Evolutionary conservation across 2,113 vertebrate species (phyloP).

Genomic region (Lampris incognitus): DNA sequence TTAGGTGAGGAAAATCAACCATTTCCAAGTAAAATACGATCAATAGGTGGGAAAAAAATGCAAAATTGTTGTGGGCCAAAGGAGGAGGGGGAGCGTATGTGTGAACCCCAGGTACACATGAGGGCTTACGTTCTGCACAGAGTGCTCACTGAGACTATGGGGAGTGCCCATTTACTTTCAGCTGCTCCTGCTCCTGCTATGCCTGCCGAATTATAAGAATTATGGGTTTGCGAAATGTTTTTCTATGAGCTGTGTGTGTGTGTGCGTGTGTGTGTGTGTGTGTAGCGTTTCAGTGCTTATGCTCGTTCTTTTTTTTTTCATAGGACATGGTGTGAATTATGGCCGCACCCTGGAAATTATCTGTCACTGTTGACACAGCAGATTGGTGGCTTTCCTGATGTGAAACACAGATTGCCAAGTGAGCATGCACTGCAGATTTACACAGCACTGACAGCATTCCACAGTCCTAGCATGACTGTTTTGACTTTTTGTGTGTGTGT

Average conservation of each 20-base stretch:
- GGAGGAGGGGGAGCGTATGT: neutral
- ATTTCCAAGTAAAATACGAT: conserved; percentile 54
- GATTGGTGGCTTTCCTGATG: conserved; percentile 68
- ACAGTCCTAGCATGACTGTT: conserved; percentile 44
- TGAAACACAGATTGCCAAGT: conserved; percentile 31
- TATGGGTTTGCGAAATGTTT: conserved; percentile 16
- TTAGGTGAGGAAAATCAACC: conserved; percentile 59
- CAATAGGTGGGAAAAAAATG: conserved; percentile 43
- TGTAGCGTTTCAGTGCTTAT: neutral
- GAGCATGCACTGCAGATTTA: conserved; percentile 64
- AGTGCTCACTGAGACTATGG: neutral
- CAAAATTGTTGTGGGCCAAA: conserved; percentile 38
- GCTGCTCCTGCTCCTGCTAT: conserved; percentile 20
- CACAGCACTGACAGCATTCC: conserved; percentile 51
- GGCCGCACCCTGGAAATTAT: conserved; percentile 72
- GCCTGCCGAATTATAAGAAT: conserved; percentile 28
- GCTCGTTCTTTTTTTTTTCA: conserved; percentile 16
- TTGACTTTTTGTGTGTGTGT: neutral
- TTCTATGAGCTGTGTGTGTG: conserved; percentile 3
- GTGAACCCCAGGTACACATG: neutral
- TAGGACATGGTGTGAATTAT: conserved; percentile 64
- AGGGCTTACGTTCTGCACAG: neutral
- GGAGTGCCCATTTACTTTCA: neutral
- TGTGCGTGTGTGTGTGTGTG: conserved; percentile 34
- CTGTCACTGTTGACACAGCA: conserved; percentile 73